Evolutionary conservation across 2,888 invertebrate species (phyloP).

Genomic region (Drosophila anomelani): DNA sequence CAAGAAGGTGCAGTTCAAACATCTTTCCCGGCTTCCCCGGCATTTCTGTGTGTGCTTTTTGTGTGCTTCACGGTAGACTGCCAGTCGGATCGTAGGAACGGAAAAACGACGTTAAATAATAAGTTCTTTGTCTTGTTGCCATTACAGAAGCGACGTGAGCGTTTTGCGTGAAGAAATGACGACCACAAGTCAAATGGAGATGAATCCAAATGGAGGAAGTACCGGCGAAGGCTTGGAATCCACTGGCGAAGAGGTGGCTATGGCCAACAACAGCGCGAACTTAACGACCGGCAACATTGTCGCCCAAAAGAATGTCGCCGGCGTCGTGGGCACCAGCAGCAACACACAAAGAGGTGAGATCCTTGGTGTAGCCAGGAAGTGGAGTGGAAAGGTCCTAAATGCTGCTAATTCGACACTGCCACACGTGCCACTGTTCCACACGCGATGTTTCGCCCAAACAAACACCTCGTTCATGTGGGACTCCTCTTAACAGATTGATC

Average conservation of each 20-base stretch:
- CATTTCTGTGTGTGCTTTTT: conserved; percentile 23
- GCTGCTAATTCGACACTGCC: conserved; percentile 17
- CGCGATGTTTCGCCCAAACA: conserved; percentile 26
- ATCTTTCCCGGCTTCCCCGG: conserved; percentile 17
- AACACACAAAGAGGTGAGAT: conserved; percentile 62
- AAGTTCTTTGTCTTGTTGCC: conserved; percentile 42
- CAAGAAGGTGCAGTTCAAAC: conserved; percentile 32
- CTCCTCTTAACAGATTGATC: conserved; percentile 7
- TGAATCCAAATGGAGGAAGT: conserved; percentile 49
- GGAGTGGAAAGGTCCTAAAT: conserved; percentile 17
- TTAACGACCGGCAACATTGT: conserved; percentile 22
- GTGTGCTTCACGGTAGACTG: conserved; percentile 71
- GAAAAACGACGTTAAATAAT: conserved; percentile 46
- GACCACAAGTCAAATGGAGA: conserved; percentile 69
- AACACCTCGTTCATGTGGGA: conserved; percentile 18
- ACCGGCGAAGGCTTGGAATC: conserved; percentile 26
- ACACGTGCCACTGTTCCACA: conserved; percentile 13
- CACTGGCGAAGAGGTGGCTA: conserved; percentile 14
- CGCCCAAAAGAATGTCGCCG: conserved; percentile 39
- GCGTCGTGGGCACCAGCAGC: conserved; percentile 32
- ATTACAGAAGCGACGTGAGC: conserved; percentile 40
- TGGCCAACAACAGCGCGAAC: conserved; percentile 22
- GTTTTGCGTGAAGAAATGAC: conserved; percentile 62
- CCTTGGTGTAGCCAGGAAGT: neutral
- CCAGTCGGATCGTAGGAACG: conserved; percentile 38